Evolutionary conservation across 1,140 invertebrate genomes (phyloP).

Genomic region (Trinorchestia longiramus): DNA sequence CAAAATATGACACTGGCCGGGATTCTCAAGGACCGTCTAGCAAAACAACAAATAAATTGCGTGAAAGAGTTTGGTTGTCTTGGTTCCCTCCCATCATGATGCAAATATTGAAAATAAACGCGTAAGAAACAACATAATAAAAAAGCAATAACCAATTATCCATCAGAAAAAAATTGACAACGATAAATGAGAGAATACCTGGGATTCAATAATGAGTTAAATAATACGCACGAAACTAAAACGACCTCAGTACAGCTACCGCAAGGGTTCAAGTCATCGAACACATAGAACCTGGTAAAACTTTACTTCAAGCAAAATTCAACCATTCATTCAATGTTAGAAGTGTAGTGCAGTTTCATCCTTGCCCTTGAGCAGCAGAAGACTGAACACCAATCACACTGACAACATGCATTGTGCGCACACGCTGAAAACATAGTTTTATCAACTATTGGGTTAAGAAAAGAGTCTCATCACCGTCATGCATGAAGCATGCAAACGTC

Average conservation of each 20-base stretch:
- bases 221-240: no score
- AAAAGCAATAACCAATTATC: no score
- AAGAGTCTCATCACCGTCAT: background rate
- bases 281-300: background rate
- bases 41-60: no score
- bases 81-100: no score
- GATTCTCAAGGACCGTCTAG: background rate
- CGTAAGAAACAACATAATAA: no score
- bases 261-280: no score
- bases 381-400: background rate
- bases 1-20: background rate
- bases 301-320: background rate
- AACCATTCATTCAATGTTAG: background rate
- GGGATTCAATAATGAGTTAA: no score
- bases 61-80: no score
- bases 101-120: no score
- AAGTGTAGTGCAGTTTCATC: background rate
- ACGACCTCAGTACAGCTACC: no score
- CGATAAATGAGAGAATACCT: no score
- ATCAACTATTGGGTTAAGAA: background rate
- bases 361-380: background rate
- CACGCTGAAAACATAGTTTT: background rate
- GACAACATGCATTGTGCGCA: background rate
- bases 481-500: conserved; percentile 1
- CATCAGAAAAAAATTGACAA: no score